Conservation (phyloP, 1,140 invertebrate genomes). For the Sinonovacula constricta region DNA sequence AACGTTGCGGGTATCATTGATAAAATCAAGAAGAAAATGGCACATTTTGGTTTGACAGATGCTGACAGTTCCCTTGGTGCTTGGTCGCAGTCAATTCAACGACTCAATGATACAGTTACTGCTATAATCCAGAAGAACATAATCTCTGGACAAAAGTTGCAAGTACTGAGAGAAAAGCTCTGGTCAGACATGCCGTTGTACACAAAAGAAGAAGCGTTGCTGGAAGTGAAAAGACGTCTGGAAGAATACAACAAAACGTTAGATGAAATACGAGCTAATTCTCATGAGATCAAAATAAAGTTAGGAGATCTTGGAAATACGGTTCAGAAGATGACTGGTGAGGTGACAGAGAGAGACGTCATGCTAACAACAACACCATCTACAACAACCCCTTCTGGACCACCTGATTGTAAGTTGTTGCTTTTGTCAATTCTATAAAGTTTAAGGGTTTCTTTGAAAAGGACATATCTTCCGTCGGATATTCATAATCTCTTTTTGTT, state of each 20-base stretch:
- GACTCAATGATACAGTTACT: slow-evolving; percentile 29
- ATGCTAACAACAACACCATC: slow-evolving; percentile 42
- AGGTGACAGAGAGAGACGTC: slow-evolving; percentile 24
- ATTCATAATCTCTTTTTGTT: no score
- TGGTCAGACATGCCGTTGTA: slow-evolving; percentile 13
- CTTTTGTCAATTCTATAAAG: no score
- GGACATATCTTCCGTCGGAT: no score
- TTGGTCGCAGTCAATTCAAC: slow-evolving; percentile 24
- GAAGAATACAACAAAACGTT: slow-evolving; percentile 37
- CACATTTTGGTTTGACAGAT: slow-evolving; percentile 17
- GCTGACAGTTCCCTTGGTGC: slow-evolving; percentile 25
- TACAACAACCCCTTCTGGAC: slow-evolving; percentile 48
- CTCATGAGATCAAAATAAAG: slow-evolving; percentile 23
- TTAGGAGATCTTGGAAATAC: slow-evolving; percentile 10
- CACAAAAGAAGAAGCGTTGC: slow-evolving; percentile 8
- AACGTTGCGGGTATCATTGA: slow-evolving; percentile 19
- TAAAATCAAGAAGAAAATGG: slow-evolving; percentile 42
- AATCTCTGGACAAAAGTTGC: slow-evolving; percentile 1
- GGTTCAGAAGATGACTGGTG: background rate
- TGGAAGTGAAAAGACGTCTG: slow-evolving; percentile 21
- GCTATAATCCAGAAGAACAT: slow-evolving; percentile 18
- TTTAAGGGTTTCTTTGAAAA: no score
- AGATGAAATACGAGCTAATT: slow-evolving; percentile 20
- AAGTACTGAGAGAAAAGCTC: slow-evolving; percentile 10
- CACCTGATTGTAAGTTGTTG: slow-evolving; percentile 48